Evolutionary conservation across 2,113 vertebrate genomes (phyloP), one percentile per base, ranked within the genome.

Genomic region (Hipposideros armiger): DNA sequence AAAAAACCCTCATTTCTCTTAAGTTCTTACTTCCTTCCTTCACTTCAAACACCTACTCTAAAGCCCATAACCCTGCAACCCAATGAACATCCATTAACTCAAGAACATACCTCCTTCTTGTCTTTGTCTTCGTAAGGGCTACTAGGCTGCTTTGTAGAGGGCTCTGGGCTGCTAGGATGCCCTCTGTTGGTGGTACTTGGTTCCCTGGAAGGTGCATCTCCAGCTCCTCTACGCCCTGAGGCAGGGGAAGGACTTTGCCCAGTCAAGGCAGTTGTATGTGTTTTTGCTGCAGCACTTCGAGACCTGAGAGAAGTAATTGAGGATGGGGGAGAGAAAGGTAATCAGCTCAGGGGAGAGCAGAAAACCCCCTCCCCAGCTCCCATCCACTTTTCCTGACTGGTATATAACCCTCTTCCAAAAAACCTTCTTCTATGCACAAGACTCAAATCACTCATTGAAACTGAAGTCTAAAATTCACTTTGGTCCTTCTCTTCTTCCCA

Each of bases 271-370:
- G 91, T 82, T 82, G 91, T 42, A 73, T 94, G 97, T 17, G 90
- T 94, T 96, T 98, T 97, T 91, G 93, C 83, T 94, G 97, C 97
- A 80, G 97, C 87, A 93, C 97, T 97, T 94, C 97, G 94, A 96
- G 97, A 98, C 91, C 97, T 97, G 40, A 91, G 42, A 14, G 30
- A 86, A 47, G 95, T 89, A 93, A 98, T 92, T 87, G 47, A 90
- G 84, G 97, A 90, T 10, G 64, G 81, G 74, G 87, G 6, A 95
- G 22, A 96, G 4, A 40, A 95, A 52, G 24, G 28, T 82, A 92
- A 95, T 97, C 84, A 97, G 94, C 28, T 95, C 76, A 86, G 83
- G 58, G 95, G 45, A 97, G 58, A 95, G 93, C 4, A 96, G 50
- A 81, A 96, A 91, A 83, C 96, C 97, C 96, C 97, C 95, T 95